phyloP scores from a whole-genome alignment of 2,888 invertebrate genomes.

The Agrilus mali region DNA sequence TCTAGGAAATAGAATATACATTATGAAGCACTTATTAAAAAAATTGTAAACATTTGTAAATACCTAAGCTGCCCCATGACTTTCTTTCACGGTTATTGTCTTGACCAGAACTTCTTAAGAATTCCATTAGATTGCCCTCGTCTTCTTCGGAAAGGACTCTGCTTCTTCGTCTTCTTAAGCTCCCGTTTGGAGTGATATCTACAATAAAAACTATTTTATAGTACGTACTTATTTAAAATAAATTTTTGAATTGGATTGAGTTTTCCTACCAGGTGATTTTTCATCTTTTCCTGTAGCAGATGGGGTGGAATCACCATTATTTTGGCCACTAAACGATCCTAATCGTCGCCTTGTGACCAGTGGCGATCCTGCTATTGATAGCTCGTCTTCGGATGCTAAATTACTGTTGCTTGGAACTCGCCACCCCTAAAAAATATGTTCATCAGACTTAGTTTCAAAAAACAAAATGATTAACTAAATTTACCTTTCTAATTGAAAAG shows the following conservation, averaged over 20 bases:
- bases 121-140: slow-evolving; percentile 77
- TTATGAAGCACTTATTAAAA: background rate
- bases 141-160: slow-evolving; percentile 72
- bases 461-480: background rate
- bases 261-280: slow-evolving; percentile 44
- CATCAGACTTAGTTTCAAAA: background rate
- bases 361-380: slow-evolving; percentile 51
- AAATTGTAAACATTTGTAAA: slow-evolving; percentile 10
- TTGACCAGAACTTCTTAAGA: slow-evolving; percentile 64
- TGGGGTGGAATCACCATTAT: slow-evolving; percentile 19
- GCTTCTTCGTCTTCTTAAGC: slow-evolving; percentile 66
- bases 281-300: slow-evolving; percentile 33
- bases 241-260: background rate
- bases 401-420: slow-evolving; percentile 34
- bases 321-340: slow-evolving; percentile 49
- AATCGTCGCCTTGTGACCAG: slow-evolving; percentile 50
- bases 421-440: slow-evolving; percentile 20
- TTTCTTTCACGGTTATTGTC: slow-evolving; percentile 63
- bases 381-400: slow-evolving; percentile 49
- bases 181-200: slow-evolving; percentile 85
- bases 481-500: slow-evolving; percentile 38
- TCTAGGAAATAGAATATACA: slow-evolving; percentile 36
- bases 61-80: slow-evolving; percentile 76
- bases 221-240: background rate
- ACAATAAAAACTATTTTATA: slow-evolving; percentile 11